Evolutionary conservation across 2,797 vertebrate genomes (phyloP), one percentile per base, ranked within the genome.

Genomic region (Peromyscus nudipes): DNA sequence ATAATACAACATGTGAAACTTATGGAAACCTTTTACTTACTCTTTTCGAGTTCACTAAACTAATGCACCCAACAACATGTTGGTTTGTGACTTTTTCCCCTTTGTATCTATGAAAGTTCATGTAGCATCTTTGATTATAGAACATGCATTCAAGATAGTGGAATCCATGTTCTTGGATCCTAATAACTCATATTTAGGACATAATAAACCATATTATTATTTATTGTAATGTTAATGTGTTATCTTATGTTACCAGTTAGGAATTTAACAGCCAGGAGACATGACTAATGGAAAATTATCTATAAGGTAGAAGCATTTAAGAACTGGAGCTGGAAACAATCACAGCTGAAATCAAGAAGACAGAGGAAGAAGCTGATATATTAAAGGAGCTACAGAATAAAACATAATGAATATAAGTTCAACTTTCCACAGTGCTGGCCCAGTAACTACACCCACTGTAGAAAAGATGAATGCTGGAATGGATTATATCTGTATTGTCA

Each of bases 351-450:
- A 99, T 99, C 77, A 98, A 99, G 98, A 99, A 99, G 98, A 99
- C 99, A 99, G 99, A 99, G 99, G 99, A 99, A 98, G 99, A 99
- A 98, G 99, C 99, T 10, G 99, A 99, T 98, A 99, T 99, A 96
- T 97, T 99, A 49, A 99, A 99, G 98, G 99, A 99, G 98, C 98
- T 99, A 80, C 99, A 99, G 98, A 99, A 99, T 96, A 99, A 99
- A 62, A 75, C 21, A 73, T 62, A 75, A 99, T 99, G 99, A 99
- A 99, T 97, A 98, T 99, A 98, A 99, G 99, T 98, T 99, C 99
- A 91, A 99, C 99, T 60, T 99, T 99, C 95, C 99, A 99, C 98
- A 97, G 60, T 29, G 96, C 90, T 97, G 37, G 1, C 21, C 11
- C 6, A 65, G 12, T 31, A 25, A 77, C 69, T 31, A 25, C 23